Evolutionary conservation across 2,888 invertebrate genomes (phyloP).

Genomic region (Orgyia antiqua): DNA sequence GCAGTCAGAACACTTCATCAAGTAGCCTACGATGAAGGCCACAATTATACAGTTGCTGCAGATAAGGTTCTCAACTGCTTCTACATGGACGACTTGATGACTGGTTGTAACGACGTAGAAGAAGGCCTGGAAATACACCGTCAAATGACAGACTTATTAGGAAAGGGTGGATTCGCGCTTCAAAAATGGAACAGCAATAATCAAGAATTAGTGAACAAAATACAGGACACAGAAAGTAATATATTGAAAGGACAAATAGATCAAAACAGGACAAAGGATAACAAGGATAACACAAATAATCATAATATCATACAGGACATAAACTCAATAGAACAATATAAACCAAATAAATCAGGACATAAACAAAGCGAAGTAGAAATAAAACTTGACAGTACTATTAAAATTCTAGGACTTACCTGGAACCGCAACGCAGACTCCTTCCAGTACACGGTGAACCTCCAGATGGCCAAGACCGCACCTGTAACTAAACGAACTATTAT

Average conservation of each 20-base stretch:
- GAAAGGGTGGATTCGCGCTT: conserved; percentile 9
- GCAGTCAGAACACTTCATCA: conserved; percentile 13
- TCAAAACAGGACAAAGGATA: neutral
- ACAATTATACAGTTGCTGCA: conserved; percentile 3
- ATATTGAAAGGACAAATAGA: neutral
- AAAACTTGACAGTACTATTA: conserved; percentile 1
- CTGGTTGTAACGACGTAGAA: conserved; percentile 8
- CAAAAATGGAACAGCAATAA: conserved; percentile 7
- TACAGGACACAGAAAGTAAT: too few species aligned
- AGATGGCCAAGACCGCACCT: too few species aligned
- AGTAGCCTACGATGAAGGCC: conserved; percentile 13
- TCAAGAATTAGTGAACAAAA: neutral
- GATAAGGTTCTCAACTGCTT: neutral
- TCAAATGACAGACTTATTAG: conserved; percentile 5
- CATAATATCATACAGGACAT: too few species aligned
- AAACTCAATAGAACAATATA: neutral
- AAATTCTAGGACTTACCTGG: too few species aligned
- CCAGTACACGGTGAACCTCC: conserved; percentile 16
- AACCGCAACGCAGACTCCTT: conserved; percentile 8
- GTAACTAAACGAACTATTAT: neutral
- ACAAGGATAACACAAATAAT: too few species aligned
- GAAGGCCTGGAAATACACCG: conserved; percentile 3
- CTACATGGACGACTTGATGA: conserved; percentile 13
- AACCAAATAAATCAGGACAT: neutral
- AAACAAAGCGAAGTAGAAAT: conserved; percentile 1